A percentile compares a stretch with the other conserved stretches of the same genome.
phyloP scores from a whole-genome alignment of 2,888 invertebrate genomes.

The Ernsta delagoae region DNA sequence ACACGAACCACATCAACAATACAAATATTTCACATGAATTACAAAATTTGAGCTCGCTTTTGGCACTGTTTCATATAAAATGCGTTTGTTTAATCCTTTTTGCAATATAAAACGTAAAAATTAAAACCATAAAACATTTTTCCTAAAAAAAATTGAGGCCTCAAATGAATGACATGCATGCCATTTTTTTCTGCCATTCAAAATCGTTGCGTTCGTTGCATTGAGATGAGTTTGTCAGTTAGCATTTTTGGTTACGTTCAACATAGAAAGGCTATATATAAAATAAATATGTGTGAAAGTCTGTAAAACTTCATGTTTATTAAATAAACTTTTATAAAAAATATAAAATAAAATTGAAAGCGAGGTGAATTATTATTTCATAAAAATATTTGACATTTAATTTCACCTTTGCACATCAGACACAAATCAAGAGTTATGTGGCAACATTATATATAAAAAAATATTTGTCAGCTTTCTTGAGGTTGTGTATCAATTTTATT shows the following conservation, averaged over 20 bases:
- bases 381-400: too few relatives aligned
- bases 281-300: too few relatives aligned
- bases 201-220: conserved; percentile 67
- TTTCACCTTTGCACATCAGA: too few relatives aligned
- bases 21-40: conserved; percentile 47
- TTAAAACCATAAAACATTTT: conserved; percentile 61
- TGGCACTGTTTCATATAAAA: conserved; percentile 53
- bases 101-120: conserved; percentile 51
- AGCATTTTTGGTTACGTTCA: conserved; percentile 58
- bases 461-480: too few relatives aligned
- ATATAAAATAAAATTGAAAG: too few relatives aligned
- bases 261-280: too few relatives aligned
- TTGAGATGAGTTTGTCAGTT: conserved; percentile 52
- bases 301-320: too few relatives aligned
- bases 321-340: neutral
- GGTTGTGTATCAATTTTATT: too few relatives aligned
- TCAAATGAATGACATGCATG: conserved; percentile 79
- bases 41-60: conserved; percentile 49
- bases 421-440: too few relatives aligned
- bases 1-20: conserved; percentile 65
- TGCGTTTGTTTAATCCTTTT: conserved; percentile 45
- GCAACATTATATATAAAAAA: too few relatives aligned
- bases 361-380: too few relatives aligned
- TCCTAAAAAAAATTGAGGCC: conserved; percentile 65
- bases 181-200: conserved; percentile 70